Percentiles rank a stretch among this genome's conserved stretches.
These are phyloP conservation scores for Lycaon pictus DNA, from an alignment of 2,113 vertebrate species.

Conservation along the genomic window DNA sequence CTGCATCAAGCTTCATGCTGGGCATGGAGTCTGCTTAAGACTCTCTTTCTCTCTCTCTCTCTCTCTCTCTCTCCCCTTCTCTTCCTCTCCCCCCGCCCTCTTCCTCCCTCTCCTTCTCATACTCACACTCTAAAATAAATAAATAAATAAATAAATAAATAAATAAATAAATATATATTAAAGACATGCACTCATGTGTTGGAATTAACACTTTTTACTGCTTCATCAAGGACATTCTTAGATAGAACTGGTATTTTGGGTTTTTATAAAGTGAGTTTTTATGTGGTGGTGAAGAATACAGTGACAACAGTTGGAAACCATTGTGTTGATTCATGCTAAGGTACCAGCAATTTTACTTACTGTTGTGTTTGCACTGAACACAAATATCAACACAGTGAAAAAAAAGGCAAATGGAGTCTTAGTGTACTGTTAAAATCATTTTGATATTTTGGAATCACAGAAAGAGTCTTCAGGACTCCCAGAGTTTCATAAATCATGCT, in stretches of 20 bases:
- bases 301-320: neutral
- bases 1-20: rapidly evolving
- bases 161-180: neutral
- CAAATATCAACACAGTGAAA: neutral
- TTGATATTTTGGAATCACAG: neutral
- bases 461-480: neutral
- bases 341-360: neutral
- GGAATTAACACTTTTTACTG: neutral
- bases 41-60: neutral
- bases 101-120: neutral
- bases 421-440: neutral
- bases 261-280: neutral
- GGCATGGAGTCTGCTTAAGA: neutral
- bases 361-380: neutral
- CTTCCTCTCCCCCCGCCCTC: neutral
- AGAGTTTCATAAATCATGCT: neutral
- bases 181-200: neutral
- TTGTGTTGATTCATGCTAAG: neutral
- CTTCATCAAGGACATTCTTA: neutral
- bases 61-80: neutral
- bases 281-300: neutral
- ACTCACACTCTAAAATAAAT: neutral
- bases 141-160: neutral
- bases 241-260: neutral
- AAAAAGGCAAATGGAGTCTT: neutral